Evolutionary conservation across 2,888 invertebrate genomes (phyloP), one percentile per base, ranked within the genome.

Genomic region (Aphidius colemani): DNA sequence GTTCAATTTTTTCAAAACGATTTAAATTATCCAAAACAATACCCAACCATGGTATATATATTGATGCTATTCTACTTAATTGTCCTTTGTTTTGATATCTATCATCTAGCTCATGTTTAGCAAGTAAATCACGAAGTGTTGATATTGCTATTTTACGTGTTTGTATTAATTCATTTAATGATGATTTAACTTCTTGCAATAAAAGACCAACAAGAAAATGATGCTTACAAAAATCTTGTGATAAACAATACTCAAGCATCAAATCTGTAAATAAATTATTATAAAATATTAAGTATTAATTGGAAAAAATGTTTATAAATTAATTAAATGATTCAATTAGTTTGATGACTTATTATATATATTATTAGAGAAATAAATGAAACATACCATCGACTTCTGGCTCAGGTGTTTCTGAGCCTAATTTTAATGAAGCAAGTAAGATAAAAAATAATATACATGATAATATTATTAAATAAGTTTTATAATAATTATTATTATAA

Each of bases 71-170:
- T 58, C 97, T 86, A 7, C 91, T 90, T 76, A 92, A 86, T 78
- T 93, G 92, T 6, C 91, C 90, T 86, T 91, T 89, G 72, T 89
- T 88, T 72, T 91, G 88, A 80, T 95, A 96, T 65, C 98, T 86
- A 80, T 95, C 93, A 82, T 98, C 98, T 76, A 95, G 87, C 76
- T 96, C 93, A 81, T 98, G 98, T 80, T 98, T 98, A 7, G 95
- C 95, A 71, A 98, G 84, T 67, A 96, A 84, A 80, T 95, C 94
- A 66, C 96, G 88, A 30, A 98, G 84, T 10, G 93, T 90, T 46
- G 85, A 84, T 66, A 98, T 86, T 0, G 96, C 95, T 56, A 89
- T 86, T 67, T 91, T 90, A 1, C 97, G 88, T 70, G 95, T 91
- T 67, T 93, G 91, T 0, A 91, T 88, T 18, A 93, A 88, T 82